A percentile compares a stretch with the other conserved stretches of the same genome.
Conservation (phyloP, 2,888 invertebrate genomes). For the Nasonovia ribisnigri region DNA sequence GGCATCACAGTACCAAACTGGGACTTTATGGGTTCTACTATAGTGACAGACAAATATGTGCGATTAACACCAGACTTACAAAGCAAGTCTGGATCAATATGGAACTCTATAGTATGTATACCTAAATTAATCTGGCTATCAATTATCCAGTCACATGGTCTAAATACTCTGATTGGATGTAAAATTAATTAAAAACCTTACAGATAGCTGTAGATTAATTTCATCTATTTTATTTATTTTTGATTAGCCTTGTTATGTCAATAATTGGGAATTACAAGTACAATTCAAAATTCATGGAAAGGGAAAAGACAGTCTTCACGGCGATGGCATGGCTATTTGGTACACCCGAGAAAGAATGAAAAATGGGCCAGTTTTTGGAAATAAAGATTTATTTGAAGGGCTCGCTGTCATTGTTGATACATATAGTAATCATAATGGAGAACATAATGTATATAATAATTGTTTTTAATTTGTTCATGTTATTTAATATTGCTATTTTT, state of each 20-base stretch:
- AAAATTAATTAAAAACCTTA: background rate
- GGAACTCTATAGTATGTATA: constrained; percentile 78
- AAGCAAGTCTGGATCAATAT: constrained; percentile 91
- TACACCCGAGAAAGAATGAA: constrained; percentile 86
- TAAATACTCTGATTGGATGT: background rate
- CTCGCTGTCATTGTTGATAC: constrained; percentile 95
- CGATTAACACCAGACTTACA: constrained; percentile 93
- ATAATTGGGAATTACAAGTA: constrained; percentile 97
- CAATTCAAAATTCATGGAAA: constrained; percentile 96
- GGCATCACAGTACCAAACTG: constrained; percentile 94
- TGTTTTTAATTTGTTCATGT: background rate
- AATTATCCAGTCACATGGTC: background rate
- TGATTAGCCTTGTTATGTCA: constrained; percentile 83
- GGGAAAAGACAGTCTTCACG: constrained; percentile 89
- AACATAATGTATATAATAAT: constrained; percentile 84
- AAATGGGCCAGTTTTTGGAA: constrained; percentile 93
- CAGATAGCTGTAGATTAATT: background rate
- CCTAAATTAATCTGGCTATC: background rate
- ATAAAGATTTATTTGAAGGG: constrained; percentile 90
- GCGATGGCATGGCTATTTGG: constrained; percentile 98
- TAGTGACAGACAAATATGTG: constrained; percentile 94
- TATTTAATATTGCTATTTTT: constrained; percentile 63
- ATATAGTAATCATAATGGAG: constrained; percentile 99
- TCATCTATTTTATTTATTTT: constrained; percentile 39
- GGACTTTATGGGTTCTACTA: constrained; percentile 96